These are phyloP conservation scores for Gracilinanus agilis DNA, from an alignment of 2,113 vertebrate species.

Conservation along the genomic window DNA sequence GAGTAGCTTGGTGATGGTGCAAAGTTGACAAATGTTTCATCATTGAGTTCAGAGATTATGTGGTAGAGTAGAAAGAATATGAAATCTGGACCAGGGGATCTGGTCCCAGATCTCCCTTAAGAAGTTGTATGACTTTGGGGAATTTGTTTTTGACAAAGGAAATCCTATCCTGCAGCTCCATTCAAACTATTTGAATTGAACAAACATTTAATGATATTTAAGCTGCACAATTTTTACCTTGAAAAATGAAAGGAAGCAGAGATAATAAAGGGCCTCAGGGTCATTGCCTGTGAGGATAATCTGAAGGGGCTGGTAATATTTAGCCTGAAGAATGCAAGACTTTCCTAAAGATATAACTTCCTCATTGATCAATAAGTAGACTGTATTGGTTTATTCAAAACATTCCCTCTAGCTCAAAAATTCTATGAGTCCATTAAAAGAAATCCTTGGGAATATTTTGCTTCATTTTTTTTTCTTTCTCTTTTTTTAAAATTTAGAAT, in stretches of 20 bases:
- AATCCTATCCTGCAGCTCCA: background rate
- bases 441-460: background rate
- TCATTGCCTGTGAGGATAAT: background rate
- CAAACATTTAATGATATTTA: background rate
- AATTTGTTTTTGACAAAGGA: background rate
- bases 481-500: too few species aligned
- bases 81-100: background rate
- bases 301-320: background rate
- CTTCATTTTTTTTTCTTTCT: background rate
- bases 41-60: background rate
- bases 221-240: background rate
- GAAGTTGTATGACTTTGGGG: background rate
- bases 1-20: background rate
- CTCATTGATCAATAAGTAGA: background rate
- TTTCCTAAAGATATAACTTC: background rate
- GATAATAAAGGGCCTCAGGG: background rate
- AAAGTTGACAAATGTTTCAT: constrained; percentile 7
- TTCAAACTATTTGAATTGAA: background rate
- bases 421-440: background rate
- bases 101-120: background rate
- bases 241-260: background rate
- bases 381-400: background rate
- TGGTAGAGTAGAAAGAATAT: background rate
- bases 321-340: background rate
- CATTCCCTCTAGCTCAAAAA: background rate